Evolutionary conservation across 2,113 vertebrate genomes (phyloP).

Genomic region (Morone chrysops): DNA sequence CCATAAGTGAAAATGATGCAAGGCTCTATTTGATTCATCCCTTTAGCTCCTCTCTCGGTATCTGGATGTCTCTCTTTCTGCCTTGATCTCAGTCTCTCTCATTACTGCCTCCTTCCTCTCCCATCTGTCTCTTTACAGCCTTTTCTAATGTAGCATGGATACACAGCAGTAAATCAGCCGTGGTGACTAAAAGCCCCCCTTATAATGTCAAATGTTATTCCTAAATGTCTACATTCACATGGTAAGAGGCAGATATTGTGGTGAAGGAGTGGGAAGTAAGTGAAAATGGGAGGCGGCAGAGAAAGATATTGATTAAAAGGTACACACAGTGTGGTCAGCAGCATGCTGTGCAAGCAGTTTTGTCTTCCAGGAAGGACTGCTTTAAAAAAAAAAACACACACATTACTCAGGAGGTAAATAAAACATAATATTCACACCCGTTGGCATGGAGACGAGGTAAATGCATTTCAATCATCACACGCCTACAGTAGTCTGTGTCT

Average conservation of each 20-base stretch:
- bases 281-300: conserved; percentile 19
- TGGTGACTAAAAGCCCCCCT: conserved; percentile 44
- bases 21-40: conserved; percentile 20
- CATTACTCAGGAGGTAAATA: conserved; percentile 20
- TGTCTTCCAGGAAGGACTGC: conserved; percentile 32
- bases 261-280: conserved; percentile 24
- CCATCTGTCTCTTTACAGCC: conserved; percentile 39
- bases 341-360: conserved; percentile 1
- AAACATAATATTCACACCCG: conserved; percentile 17
- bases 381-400: not conserved
- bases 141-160: conserved; percentile 34
- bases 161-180: conserved; percentile 37
- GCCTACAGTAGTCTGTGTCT: not conserved
- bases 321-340: conserved; percentile 16
- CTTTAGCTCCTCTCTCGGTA: conserved; percentile 4
- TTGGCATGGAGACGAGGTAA: conserved; percentile 37
- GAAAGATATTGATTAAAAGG: conserved; percentile 56
- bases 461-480: conserved; percentile 18
- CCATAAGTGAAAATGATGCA: conserved; percentile 36
- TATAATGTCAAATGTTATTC: conserved; percentile 8
- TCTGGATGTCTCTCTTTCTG: conserved; percentile 28
- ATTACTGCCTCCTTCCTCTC: conserved; percentile 17
- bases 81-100: conserved; percentile 9
- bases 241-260: conserved; percentile 16
- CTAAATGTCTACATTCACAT: conserved; percentile 31